These are phyloP conservation scores for Arnoldichthys spilopterus DNA, from an alignment of 2,797 vertebrate genomes.

Conservation along the genomic window DNA sequence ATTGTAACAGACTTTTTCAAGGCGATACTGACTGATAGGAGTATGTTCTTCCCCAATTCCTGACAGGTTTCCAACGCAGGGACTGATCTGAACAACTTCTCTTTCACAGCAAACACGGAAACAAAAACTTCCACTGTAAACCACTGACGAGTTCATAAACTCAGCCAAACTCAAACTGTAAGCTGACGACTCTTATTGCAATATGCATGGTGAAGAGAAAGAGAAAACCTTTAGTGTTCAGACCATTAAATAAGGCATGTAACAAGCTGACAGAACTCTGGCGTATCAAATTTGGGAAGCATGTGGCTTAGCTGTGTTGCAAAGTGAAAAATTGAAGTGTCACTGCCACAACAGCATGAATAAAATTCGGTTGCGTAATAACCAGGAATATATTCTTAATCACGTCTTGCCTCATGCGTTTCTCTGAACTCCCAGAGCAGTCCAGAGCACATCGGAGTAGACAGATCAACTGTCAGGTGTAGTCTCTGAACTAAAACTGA, in stretches of 20 bases:
- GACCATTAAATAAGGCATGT: background rate
- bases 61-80: no score
- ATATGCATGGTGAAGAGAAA: background rate
- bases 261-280: background rate
- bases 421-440: background rate
- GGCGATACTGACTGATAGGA: no score
- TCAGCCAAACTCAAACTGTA: background rate
- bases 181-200: background rate
- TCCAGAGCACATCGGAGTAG: background rate
- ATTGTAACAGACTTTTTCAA: no score
- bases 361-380: background rate
- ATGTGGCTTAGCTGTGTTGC: background rate
- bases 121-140: background rate
- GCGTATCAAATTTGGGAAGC: background rate
- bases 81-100: no score
- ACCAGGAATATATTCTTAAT: background rate
- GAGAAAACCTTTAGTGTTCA: background rate
- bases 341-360: background rate
- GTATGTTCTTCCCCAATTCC: no score
- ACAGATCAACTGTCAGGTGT: background rate
- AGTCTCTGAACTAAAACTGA: constrained; percentile 8
- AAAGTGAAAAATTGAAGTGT: background rate
- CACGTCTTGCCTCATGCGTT: background rate
- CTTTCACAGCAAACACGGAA: background rate
- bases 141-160: background rate